phyloP scores from a whole-genome alignment of 2,797 vertebrate genomes.

The Bufotes viridis region DNA sequence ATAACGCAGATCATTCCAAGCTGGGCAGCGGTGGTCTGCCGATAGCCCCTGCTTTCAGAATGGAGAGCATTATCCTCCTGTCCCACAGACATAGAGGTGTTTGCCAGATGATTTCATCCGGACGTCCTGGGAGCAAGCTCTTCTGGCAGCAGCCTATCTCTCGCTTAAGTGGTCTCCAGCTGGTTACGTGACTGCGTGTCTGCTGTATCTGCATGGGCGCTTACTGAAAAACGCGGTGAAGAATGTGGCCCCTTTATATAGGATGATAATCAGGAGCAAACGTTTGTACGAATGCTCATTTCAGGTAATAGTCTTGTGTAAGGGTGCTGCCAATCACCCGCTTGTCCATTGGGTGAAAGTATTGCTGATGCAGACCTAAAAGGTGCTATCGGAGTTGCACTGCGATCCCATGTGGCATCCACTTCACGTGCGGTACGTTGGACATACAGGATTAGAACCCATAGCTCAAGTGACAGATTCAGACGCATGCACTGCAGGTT shows the following conservation, averaged over 20 bases:
- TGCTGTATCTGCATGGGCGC: not conserved
- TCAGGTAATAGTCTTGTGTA: too few relatives aligned
- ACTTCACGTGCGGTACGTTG: too few relatives aligned
- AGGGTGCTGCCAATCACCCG: too few relatives aligned
- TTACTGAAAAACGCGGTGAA: not conserved
- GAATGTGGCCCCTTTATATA: not conserved
- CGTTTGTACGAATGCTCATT: too few relatives aligned
- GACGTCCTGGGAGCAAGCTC: conserved; percentile 15
- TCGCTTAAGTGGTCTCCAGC: not conserved
- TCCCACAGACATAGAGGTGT: conserved; percentile 8
- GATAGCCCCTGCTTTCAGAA: conserved; percentile 16
- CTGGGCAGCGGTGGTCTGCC: conserved; percentile 14
- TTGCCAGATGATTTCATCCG: conserved; percentile 31
- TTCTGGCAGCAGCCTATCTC: conserved; percentile 39
- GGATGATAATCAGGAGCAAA: too few relatives aligned
- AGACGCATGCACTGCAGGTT: too few relatives aligned
- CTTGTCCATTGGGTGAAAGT: too few relatives aligned
- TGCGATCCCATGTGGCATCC: too few relatives aligned
- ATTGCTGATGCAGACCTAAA: too few relatives aligned
- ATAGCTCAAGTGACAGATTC: too few relatives aligned
- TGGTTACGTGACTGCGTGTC: not conserved
- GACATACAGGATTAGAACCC: too few relatives aligned
- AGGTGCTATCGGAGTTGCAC: too few relatives aligned
- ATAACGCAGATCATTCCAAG: conserved; percentile 38
- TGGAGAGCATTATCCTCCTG: conserved; percentile 11